Base-by-base conservation (phyloP, 1,140 invertebrate species). In the Polyergus mexicanus region DNA sequence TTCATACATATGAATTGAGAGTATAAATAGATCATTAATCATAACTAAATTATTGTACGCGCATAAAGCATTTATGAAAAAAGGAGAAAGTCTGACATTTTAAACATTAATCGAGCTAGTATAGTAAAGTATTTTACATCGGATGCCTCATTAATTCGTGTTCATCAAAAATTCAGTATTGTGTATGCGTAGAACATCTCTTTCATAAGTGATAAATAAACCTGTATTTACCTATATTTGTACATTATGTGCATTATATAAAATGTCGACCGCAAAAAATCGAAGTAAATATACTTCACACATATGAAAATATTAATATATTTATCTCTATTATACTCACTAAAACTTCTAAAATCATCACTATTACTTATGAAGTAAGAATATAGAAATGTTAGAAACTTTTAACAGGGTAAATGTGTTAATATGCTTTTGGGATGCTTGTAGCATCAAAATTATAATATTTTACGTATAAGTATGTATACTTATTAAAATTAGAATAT, bases 91-190 rank as follows among this genome's bases (percentile, higher is more conserved):
- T 90, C 89, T 90, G 65, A 86, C 81, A 56, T 81, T 65, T 71
- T 74, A 86, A 80, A 65, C 60, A 86, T 88, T 89, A 86, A 86
- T 90, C 78, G 38, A 86, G 54, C 77, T 89, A 90, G 76, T 60
- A 51, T 87, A 89, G 56, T 71, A 75, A 89, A 83, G 19, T 81
- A 81, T 16, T 87, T 87, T 87, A 77, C 69, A 87, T 89, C 75
- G 65, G 56, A 87, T 90, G 76, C 86, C 86, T 89, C 86, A 83
- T 89, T 90, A 74, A 89, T 90, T 88, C 76, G 81, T 90, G 88
- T 90, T 90, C 88, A 89, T 89, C 22, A 90, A 69, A 87, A 87
- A 83, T 85, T 81, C 35, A 89, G 66, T 89, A 87, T 58, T 88
- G 81, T 90, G 85, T 89, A 89, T 90, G 86, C 86, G 75, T 86